Percentiles rank a stretch among this genome's conserved stretches.
Conservation (phyloP, 2,797 vertebrate genomes). For the Falco columbarius region DNA sequence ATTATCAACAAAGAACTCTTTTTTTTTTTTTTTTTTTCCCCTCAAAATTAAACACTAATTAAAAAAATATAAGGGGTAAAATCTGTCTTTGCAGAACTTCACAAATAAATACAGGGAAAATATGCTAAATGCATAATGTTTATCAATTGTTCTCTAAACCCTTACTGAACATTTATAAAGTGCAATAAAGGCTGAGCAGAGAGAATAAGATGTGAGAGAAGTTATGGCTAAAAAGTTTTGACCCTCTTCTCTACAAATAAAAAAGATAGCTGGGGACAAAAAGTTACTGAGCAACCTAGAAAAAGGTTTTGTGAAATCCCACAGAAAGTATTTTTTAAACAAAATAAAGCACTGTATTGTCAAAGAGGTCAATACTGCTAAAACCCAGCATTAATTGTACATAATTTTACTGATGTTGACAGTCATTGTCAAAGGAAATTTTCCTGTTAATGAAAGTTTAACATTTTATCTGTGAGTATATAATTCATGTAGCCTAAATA, state of each 20-base stretch:
- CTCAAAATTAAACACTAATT: neutral
- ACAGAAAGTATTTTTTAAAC: neutral
- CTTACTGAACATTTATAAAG: neutral
- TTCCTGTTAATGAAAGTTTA: neutral
- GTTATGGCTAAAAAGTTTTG: neutral
- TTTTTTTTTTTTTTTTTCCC: neutral
- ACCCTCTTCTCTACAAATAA: neutral
- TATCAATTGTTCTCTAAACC: neutral
- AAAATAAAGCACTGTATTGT: neutral
- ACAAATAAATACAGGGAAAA: neutral
- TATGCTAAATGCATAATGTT: neutral
- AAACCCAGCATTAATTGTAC: neutral
- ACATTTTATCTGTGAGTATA: neutral
- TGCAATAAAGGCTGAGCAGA: neutral
- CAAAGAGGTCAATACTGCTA: neutral
- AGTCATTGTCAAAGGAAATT: neutral
- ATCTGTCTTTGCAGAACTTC: neutral
- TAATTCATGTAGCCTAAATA: neutral
- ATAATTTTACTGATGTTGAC: neutral
- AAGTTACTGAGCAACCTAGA: neutral
- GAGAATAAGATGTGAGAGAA: neutral
- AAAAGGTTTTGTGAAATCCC: neutral
- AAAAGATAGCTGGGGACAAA: neutral
- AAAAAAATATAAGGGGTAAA: neutral
- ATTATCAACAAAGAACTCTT: neutral